Base-by-base conservation (phyloP, 1,140 invertebrate species). In the Drosophila kikkawai region DNA sequence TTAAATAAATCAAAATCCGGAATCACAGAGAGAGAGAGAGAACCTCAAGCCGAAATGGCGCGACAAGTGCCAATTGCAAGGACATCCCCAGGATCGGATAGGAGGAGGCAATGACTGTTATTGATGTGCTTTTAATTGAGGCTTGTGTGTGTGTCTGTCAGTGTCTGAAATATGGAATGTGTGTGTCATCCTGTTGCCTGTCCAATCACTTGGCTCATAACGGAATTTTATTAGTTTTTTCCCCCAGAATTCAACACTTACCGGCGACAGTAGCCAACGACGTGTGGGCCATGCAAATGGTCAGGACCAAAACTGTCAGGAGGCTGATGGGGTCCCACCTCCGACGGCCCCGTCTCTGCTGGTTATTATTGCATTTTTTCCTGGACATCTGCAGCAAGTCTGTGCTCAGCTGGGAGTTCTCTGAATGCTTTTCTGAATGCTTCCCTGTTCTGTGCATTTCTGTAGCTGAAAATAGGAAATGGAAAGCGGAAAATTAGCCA, bases 51-150 rank as follows among this genome's bases (percentile, higher is more conserved):
- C 56, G 71, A 74, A 75, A 60, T 82, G 77, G 75, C 75, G 80
- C 71, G 78, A 79, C 74, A 90, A 86, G 79, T 90, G 79, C 74
- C 85, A 88, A 88, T 83, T 83, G 68, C 74, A 76, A 45, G 69
- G 65, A 59, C 44, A 61, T 41, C 36, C 19, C 50, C 61, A 70
- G 74, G 45, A 12, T 47, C 22, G 4, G 48, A 32, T 32, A 42
- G 39, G 55, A 8, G 45, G 45, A 19, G 59, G 45, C 22, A 39
- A 22, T 56, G 59, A 65, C 29, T 75, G 78, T 91, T 90, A 87
- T 91, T 91, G 88, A 91, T 91, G 88, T 87, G 83, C 70, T 91
- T 91, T 91, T 91, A 91, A 91, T 91, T 91, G 88, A 87, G 83
- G 88, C 73, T 91, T 75, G 73, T 70, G 55, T 65, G 60, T 73